Evolutionary conservation across 2,797 vertebrate genomes (phyloP).

Genomic region (Aythya fuligula): DNA sequence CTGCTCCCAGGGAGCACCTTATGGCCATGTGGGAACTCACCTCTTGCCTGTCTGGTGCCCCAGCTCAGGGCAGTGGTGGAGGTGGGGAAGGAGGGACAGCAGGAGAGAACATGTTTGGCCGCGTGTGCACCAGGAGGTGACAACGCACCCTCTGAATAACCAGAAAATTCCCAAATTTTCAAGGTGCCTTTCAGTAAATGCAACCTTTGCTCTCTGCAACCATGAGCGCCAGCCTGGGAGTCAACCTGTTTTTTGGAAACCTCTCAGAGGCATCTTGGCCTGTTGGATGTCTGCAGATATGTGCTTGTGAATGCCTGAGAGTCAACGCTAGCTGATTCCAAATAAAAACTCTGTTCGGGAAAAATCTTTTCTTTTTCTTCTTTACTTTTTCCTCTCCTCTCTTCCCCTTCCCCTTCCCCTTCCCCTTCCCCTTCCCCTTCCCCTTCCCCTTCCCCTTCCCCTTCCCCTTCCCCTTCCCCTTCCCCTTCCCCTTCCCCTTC

Average conservation of each 20-base stretch:
- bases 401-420: no score
- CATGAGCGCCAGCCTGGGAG: accelerated
- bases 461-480: no score
- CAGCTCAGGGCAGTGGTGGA: accelerated
- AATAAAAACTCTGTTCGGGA: not conserved
- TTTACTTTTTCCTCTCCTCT: no score
- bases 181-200: not conserved
- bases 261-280: not conserved
- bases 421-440: no score
- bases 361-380: not conserved
- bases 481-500: no score
- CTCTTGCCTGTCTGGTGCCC: accelerated
- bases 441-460: no score
- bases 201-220: not conserved
- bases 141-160: not conserved
- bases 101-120: not conserved
- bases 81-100: not conserved
- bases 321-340: accelerated
- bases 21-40: not conserved
- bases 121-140: accelerated
- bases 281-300: accelerated
- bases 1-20: accelerated
- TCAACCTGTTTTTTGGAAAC: not conserved
- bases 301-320: not conserved
- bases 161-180: not conserved